Conservation (phyloP, 2,113 vertebrate genomes). For the Rhizomys pruinosus region DNA sequence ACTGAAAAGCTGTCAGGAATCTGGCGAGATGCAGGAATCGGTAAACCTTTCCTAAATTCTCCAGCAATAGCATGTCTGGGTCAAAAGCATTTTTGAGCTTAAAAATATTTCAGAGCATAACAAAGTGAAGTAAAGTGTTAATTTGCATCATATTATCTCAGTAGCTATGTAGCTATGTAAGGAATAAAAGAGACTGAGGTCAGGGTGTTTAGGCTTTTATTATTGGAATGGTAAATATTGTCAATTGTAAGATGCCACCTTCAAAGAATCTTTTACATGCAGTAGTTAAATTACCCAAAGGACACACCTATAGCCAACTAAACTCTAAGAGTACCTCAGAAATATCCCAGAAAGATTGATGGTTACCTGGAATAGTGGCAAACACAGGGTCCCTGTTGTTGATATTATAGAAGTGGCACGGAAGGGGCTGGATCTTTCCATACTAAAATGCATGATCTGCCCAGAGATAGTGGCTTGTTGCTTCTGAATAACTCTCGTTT, state of each 20-base stretch:
- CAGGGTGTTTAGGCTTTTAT: background rate
- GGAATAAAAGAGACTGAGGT: background rate
- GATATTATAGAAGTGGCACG: constrained; percentile 77
- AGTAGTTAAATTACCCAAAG: constrained; percentile 24
- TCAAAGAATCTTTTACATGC: background rate
- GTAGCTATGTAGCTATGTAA: background rate
- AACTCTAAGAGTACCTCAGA: constrained; percentile 13
- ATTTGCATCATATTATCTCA: background rate
- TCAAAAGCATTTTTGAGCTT: constrained; percentile 28
- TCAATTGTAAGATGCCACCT: background rate
- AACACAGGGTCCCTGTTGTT: constrained; percentile 77
- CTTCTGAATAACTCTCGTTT: constrained; percentile 52
- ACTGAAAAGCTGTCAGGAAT: background rate
- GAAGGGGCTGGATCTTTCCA: constrained; percentile 74
- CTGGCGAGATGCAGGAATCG: background rate
- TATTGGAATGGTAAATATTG: background rate
- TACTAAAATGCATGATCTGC: constrained; percentile 60
- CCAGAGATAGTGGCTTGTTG: constrained; percentile 50
- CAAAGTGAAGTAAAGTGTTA: constrained; percentile 33
- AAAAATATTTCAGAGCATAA: background rate
- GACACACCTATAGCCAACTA: constrained; percentile 56
- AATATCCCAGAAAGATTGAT: constrained; percentile 52
- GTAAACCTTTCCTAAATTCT: constrained; percentile 23
- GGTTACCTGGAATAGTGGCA: constrained; percentile 86
- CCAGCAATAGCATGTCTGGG: background rate